Conservation (phyloP, 1,140 invertebrate species). For the Camponotus vicinus region DNA sequence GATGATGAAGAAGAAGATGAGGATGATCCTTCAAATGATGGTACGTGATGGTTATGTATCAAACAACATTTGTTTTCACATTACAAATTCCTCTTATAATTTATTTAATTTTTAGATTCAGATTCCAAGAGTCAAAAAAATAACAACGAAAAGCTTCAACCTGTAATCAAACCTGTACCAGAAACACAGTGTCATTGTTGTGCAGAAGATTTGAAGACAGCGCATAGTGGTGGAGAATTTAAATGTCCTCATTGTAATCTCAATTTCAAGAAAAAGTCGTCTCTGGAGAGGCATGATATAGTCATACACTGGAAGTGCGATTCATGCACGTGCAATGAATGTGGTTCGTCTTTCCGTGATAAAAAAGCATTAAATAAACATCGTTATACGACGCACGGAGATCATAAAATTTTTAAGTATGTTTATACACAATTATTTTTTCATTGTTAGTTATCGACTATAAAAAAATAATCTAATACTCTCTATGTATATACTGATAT, state of each 20-base stretch:
- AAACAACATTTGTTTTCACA: neutral
- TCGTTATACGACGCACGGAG: constrained; percentile 84
- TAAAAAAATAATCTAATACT: constrained; percentile 51
- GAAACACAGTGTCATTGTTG: constrained; percentile 86
- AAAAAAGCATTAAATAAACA: constrained; percentile 86
- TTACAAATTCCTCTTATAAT: constrained; percentile 22
- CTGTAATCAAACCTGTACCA: constrained; percentile 80
- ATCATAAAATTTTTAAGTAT: constrained; percentile 80
- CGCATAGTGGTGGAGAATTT: constrained; percentile 85
- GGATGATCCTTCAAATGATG: constrained; percentile 72
- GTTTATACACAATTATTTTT: neutral
- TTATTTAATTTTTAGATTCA: constrained; percentile 49
- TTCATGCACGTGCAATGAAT: constrained; percentile 84
- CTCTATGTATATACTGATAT: too few species aligned
- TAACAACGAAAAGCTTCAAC: constrained; percentile 75
- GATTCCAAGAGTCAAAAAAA: constrained; percentile 74
- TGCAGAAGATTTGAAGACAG: constrained; percentile 85
- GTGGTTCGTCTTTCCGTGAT: constrained; percentile 84
- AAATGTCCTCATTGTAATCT: constrained; percentile 85
- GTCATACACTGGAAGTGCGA: constrained; percentile 86
- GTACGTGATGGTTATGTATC: constrained; percentile 54
- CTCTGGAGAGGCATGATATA: constrained; percentile 85
- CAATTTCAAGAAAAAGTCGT: constrained; percentile 85
- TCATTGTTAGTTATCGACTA: neutral
- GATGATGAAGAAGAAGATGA: constrained; percentile 78